Conservation (phyloP, 2,797 vertebrate genomes). For the Schizopygopsis malacanthus region DNA sequence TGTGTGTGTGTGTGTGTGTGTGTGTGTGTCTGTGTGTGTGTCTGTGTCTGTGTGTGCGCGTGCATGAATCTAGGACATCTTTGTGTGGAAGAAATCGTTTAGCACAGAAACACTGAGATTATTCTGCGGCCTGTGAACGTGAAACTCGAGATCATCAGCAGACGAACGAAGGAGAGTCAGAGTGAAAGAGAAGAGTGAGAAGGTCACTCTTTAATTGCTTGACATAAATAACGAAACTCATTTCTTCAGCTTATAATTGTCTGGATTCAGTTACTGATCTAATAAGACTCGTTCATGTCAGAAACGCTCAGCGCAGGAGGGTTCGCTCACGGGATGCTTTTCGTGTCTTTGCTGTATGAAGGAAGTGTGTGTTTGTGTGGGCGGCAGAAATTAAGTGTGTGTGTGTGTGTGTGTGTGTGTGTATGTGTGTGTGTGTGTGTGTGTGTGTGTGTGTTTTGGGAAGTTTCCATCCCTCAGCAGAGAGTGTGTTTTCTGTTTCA, state of each 20-base stretch:
- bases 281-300: neutral
- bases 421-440: slow-evolving; percentile 1
- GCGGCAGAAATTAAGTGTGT: neutral
- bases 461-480: slow-evolving; percentile 11
- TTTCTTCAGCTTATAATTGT: slow-evolving; percentile 31
- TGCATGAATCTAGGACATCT: too few species aligned
- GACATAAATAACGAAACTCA: slow-evolving; percentile 49
- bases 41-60: too few species aligned
- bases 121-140: neutral
- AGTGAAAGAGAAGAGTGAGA: neutral
- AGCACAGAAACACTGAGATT: neutral
- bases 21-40: too few species aligned
- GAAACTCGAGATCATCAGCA: neutral
- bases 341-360: neutral
- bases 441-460: neutral
- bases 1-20: too few species aligned
- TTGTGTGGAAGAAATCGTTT: neutral
- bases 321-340: neutral
- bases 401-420: neutral
- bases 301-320: neutral
- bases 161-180: neutral
- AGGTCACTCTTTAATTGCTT: slow-evolving; percentile 47
- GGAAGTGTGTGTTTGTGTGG: slow-evolving; percentile 9
- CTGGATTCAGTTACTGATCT: slow-evolving; percentile 32
- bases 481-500: slow-evolving; percentile 2